Percentiles rank a stretch among this genome's conserved stretches.
These are phyloP conservation scores for Eulemur coronatus DNA, from an alignment of 2,797 vertebrate genomes.

Conservation along the genomic window DNA sequence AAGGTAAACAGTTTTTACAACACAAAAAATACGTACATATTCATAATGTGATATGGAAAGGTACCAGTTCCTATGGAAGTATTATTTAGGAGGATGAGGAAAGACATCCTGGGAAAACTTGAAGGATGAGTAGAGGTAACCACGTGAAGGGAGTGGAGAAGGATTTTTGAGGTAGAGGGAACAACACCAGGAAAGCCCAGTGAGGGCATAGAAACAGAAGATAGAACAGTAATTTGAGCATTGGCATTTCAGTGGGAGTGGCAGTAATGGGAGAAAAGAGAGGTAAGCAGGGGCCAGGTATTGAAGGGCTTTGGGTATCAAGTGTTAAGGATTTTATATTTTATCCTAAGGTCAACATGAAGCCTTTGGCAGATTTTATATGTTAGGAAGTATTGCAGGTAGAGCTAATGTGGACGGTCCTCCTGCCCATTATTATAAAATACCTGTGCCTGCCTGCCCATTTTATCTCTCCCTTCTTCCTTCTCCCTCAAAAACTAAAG, in stretches of 20 bases:
- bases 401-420: neutral
- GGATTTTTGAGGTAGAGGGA: neutral
- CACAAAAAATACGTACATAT: neutral
- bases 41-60: neutral
- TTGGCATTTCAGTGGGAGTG: neutral
- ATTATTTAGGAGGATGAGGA: neutral
- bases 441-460: neutral
- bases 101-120: neutral
- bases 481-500: neutral
- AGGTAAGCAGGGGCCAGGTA: neutral
- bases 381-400: neutral
- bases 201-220: neutral
- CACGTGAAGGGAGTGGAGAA: neutral
- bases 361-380: neutral
- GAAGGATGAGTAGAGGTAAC: neutral
- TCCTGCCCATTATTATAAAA: neutral
- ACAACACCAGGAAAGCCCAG: neutral
- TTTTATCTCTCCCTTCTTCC: neutral
- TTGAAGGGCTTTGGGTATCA: neutral
- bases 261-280: neutral
- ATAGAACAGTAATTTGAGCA: neutral
- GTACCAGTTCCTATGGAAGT: neutral
- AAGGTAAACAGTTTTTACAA: neutral
- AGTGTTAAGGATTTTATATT: neutral
- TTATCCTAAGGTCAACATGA: neutral